Conservation (phyloP, 1,140 invertebrate species). For the Protaetia brevitarsis region DNA sequence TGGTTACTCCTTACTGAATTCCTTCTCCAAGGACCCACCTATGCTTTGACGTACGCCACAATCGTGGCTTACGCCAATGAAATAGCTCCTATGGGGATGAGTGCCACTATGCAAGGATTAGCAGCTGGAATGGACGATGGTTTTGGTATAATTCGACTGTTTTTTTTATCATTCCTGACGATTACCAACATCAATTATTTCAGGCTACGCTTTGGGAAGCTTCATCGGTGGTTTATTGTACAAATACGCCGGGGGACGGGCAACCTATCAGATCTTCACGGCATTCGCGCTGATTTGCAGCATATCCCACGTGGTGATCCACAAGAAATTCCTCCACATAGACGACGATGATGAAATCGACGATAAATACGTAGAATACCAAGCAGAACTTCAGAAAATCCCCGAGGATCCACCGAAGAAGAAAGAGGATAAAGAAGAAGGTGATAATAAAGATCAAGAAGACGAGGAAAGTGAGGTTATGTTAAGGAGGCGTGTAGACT, state of each 20-base stretch:
- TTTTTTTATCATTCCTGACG: conserved; percentile 22
- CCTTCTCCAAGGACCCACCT: conserved; percentile 74
- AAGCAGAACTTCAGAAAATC: neutral
- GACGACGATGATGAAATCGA: conserved; percentile 41
- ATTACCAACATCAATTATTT: conserved; percentile 25
- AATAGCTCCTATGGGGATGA: conserved; percentile 71
- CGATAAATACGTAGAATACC: neutral
- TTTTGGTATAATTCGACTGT: conserved; percentile 57
- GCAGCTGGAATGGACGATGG: conserved; percentile 81
- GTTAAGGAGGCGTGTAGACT: neutral
- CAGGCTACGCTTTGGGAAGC: conserved; percentile 62
- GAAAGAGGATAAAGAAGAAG: neutral
- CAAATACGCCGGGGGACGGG: conserved; percentile 54
- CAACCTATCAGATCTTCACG: conserved; percentile 56
- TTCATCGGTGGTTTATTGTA: conserved; percentile 60
- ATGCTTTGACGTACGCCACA: conserved; percentile 73
- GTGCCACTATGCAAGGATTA: conserved; percentile 76
- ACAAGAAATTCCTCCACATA: conserved; percentile 47
- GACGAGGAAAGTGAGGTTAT: neutral
- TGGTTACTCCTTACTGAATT: conserved; percentile 68
- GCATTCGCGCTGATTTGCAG: conserved; percentile 52
- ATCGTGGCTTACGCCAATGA: conserved; percentile 75
- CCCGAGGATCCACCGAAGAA: neutral
- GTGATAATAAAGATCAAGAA: no score
- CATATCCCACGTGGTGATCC: conserved; percentile 53